Evolutionary conservation across 2,888 invertebrate species (phyloP).

Genomic region (Philhelius pedissequus): DNA sequence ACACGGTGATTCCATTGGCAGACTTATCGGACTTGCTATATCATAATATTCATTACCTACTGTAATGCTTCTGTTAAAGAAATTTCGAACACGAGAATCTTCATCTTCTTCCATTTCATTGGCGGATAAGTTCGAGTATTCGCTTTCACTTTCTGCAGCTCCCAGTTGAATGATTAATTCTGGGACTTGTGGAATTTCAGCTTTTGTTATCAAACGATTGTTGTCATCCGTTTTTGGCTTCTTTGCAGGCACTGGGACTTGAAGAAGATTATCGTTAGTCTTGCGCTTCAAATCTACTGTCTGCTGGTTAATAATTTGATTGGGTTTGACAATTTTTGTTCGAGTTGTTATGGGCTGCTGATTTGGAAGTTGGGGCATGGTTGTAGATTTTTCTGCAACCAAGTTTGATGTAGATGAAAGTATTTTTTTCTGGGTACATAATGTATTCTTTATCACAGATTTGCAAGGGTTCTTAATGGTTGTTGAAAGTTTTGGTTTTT

Average conservation of each 20-base stretch:
- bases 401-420: not conserved
- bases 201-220: slow-evolving; percentile 73
- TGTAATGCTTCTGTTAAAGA: slow-evolving; percentile 29
- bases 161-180: slow-evolving; percentile 74
- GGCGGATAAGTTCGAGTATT: slow-evolving; percentile 63
- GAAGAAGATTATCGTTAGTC: not conserved
- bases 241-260: not conserved
- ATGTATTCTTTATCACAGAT: not conserved
- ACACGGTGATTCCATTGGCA: slow-evolving; percentile 73
- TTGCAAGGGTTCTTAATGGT: not conserved
- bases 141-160: slow-evolving; percentile 71
- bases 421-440: not conserved
- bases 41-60: slow-evolving; percentile 70
- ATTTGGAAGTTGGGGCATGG: not conserved
- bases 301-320: slow-evolving; percentile 75
- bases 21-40: slow-evolving; percentile 74
- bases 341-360: not conserved
- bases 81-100: not conserved
- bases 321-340: slow-evolving; percentile 76
- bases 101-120: slow-evolving; percentile 71
- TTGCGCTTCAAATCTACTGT: slow-evolving; percentile 72
- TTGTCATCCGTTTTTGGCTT: slow-evolving; percentile 27
- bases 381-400: not conserved
- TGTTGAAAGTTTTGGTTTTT: not conserved
- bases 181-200: slow-evolving; percentile 73